These are phyloP conservation scores for Chitala chitala DNA, from an alignment of 2,113 vertebrate genomes.

Conservation along the genomic window DNA sequence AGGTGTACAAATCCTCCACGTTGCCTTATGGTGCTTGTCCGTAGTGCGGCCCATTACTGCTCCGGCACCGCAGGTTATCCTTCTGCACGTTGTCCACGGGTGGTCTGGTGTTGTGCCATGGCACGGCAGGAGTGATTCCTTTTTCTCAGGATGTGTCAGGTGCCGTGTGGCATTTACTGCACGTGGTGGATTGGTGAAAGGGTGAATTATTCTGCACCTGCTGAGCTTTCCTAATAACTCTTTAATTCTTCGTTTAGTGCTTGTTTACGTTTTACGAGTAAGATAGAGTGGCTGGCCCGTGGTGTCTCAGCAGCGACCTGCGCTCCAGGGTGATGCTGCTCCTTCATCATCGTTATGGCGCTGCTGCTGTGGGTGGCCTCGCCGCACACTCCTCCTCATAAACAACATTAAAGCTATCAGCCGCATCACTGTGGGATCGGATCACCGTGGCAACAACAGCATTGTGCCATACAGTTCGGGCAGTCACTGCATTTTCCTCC, in stretches of 20 bases:
- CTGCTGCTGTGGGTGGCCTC: constrained; percentile 30
- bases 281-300: constrained; percentile 35
- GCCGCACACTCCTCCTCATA: constrained; percentile 48
- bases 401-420: constrained; percentile 52
- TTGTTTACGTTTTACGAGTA: constrained; percentile 38
- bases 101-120: background rate
- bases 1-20: background rate
- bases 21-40: background rate
- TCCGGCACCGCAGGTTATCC: background rate
- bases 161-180: constrained; percentile 1
- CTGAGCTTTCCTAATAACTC: constrained; percentile 48
- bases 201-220: constrained; percentile 41
- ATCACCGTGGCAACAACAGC: constrained; percentile 33
- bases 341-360: constrained; percentile 50
- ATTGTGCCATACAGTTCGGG: too few relatives aligned
- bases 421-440: constrained; percentile 41
- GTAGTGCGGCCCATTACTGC: background rate
- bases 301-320: background rate
- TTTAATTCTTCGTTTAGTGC: constrained; percentile 48
- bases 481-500: background rate
- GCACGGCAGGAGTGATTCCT: background rate
- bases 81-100: background rate
- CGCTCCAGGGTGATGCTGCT: constrained; percentile 38
- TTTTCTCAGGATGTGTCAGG: background rate
- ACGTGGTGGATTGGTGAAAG: constrained; percentile 50